Evolutionary conservation across 2,113 vertebrate genomes (phyloP).

Genomic region (Terrapene triunguis): DNA sequence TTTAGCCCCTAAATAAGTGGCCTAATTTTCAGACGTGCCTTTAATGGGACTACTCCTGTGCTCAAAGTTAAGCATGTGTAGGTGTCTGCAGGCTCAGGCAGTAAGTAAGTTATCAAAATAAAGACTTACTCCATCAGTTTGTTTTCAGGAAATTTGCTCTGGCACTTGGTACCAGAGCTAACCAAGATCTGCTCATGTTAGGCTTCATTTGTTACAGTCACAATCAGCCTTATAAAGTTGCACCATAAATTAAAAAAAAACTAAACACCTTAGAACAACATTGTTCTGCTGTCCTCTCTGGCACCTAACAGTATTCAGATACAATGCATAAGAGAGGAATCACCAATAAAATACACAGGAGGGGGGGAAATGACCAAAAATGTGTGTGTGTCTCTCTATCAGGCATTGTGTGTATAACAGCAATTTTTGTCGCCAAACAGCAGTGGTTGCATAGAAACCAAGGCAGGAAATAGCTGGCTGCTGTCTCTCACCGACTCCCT

Average conservation of each 20-base stretch:
- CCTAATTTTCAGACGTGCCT: background rate
- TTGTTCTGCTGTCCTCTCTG: background rate
- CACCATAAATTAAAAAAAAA: background rate
- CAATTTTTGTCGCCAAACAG: background rate
- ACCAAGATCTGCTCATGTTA: rapidly evolving
- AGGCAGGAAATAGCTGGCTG: conserved; percentile 49
- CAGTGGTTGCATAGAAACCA: conserved; percentile 53
- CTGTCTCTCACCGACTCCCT: conserved; percentile 9
- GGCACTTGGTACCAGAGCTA: background rate
- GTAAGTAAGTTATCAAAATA: background rate
- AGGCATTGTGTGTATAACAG: conserved; percentile 41
- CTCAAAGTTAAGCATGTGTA: background rate
- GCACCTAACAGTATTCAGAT: no score
- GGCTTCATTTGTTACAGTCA: rapidly evolving
- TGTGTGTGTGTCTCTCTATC: conserved; percentile 25
- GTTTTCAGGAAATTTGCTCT: background rate
- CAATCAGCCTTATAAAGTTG: background rate
- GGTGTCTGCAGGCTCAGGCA: background rate
- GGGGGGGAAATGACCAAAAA: background rate
- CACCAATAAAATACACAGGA: background rate
- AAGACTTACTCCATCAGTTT: rapidly evolving
- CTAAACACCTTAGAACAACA: background rate
- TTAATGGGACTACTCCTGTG: background rate
- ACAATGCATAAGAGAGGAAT: rapidly evolving
- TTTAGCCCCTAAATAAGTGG: background rate